A percentile compares a stretch with the other conserved stretches of the same genome.
These are phyloP conservation scores for Furnarius figulus DNA, from an alignment of 2,113 vertebrate species.

Conservation along the genomic window DNA sequence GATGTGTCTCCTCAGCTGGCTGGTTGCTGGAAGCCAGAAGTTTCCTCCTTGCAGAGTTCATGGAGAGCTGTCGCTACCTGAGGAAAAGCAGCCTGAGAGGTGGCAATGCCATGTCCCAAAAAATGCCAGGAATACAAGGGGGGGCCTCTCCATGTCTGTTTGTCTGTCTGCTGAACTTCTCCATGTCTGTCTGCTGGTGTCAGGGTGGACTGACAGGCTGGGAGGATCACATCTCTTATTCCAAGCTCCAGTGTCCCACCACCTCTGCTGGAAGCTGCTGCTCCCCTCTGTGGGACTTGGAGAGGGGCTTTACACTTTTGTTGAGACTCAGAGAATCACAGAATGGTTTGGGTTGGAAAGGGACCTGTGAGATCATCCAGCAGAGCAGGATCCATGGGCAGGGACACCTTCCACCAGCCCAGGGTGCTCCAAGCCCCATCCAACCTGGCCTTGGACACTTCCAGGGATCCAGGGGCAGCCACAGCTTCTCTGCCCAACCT, in stretches of 20 bases:
- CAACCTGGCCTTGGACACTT: neutral
- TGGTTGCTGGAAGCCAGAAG: neutral
- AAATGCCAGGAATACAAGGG: neutral
- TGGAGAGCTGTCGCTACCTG: neutral
- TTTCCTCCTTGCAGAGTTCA: neutral
- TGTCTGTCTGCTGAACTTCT: neutral
- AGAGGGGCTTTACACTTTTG: neutral
- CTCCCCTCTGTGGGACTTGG: neutral
- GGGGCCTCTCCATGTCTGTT: too few relatives aligned
- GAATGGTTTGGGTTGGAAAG: neutral
- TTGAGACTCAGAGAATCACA: neutral
- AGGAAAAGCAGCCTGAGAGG: neutral
- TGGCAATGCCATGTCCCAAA: rapidly evolving
- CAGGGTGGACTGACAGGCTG: neutral
- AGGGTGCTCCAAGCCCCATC: neutral
- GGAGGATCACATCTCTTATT: neutral
- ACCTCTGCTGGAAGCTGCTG: neutral
- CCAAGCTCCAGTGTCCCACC: neutral
- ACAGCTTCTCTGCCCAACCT: neutral
- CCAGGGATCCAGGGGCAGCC: neutral
- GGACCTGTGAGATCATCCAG: too few relatives aligned
- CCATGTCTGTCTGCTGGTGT: neutral
- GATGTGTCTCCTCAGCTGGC: neutral
- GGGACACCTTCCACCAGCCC: too few relatives aligned
- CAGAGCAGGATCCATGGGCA: too few relatives aligned